Conservation (phyloP, 2,888 invertebrate species). For the Leptinotarsa peninsularis region DNA sequence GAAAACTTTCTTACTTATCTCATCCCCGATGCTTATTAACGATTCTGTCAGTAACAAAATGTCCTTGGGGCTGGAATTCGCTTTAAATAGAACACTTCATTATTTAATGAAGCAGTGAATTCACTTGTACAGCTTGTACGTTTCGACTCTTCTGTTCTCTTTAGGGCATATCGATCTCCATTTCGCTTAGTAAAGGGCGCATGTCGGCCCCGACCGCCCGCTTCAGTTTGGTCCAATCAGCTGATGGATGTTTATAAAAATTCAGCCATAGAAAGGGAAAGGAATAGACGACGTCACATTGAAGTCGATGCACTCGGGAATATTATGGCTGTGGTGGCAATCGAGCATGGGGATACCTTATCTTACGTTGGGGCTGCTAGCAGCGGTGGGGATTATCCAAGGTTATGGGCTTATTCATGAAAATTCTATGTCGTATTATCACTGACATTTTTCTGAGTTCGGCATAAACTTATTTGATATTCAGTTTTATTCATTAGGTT, state of each 20-base stretch:
- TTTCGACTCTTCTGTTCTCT: neutral
- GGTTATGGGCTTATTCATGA: no score
- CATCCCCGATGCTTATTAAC: no score
- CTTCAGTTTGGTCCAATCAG: slow-evolving; percentile 1
- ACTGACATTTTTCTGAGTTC: no score
- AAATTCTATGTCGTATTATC: no score
- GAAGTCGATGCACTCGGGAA: neutral
- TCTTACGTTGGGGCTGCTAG: neutral
- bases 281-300: neutral
- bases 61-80: neutral
- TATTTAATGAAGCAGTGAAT: neutral
- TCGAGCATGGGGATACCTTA: neutral
- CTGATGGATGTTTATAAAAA: neutral
- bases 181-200: neutral
- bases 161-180: neutral
- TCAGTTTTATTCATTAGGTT: no score
- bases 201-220: neutral
- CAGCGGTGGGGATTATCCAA: neutral
- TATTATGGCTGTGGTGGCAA: neutral
- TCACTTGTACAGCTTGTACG: neutral
- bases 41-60: no score
- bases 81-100: neutral
- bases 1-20: no score
- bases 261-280: neutral
- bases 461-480: no score